Percentiles rank a stretch among this genome's conserved stretches.
These are phyloP conservation scores for Anthopleura sola DNA, from an alignment of 64 coral and sea anemone genomes.

Conservation along the genomic window DNA sequence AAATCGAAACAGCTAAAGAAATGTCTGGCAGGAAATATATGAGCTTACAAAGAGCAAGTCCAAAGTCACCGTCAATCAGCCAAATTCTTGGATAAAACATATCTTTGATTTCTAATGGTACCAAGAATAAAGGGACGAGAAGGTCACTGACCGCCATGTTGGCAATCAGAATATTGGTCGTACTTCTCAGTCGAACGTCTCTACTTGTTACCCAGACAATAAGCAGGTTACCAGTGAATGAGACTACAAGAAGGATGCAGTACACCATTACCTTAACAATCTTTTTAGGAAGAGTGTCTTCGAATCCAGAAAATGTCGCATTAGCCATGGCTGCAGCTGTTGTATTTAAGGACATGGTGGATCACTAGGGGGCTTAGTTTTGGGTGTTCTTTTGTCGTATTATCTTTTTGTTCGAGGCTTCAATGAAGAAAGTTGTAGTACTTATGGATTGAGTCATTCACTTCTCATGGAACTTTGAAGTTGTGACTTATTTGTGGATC, in stretches of 20 bases:
- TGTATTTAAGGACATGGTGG: too few relatives aligned
- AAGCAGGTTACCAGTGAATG: slow-evolving; percentile 22
- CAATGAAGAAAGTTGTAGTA: too few relatives aligned
- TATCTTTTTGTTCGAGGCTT: too few relatives aligned
- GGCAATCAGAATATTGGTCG: slow-evolving; percentile 46
- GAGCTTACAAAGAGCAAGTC: slow-evolving; percentile 32
- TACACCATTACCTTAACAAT: not conserved
- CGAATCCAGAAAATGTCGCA: not conserved
- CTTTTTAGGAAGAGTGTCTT: not conserved
- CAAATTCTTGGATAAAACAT: slow-evolving; percentile 22
- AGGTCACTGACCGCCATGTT: slow-evolving; percentile 57
- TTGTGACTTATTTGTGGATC: too few relatives aligned
- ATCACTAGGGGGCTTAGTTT: too few relatives aligned
- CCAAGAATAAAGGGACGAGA: slow-evolving; percentile 44
- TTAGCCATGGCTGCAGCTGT: not conserved
- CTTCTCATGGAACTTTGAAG: too few relatives aligned
- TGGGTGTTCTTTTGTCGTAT: too few relatives aligned
- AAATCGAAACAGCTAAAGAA: slow-evolving; percentile 54
- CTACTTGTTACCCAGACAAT: slow-evolving; percentile 28
- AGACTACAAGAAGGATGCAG: slow-evolving; percentile 9
- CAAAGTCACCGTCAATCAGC: slow-evolving; percentile 32
- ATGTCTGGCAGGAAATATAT: slow-evolving; percentile 41
- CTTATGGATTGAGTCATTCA: too few relatives aligned
- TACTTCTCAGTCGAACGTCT: slow-evolving; percentile 41
- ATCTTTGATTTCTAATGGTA: slow-evolving; percentile 28